phyloP scores from a whole-genome alignment of 2,888 invertebrate species.

The Nephrotoma appendiculata region DNA sequence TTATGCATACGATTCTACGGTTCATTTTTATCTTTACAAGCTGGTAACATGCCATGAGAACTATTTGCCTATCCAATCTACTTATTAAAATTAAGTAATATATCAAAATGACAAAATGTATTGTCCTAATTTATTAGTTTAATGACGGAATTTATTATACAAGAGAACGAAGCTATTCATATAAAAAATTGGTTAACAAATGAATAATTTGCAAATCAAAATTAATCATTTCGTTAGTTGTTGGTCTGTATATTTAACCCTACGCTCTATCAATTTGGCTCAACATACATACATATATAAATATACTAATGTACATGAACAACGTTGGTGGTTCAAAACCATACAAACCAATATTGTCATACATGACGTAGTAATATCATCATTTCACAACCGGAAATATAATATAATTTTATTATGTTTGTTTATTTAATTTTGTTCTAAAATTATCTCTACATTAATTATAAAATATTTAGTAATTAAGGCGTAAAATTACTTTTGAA shows the following conservation, averaged over 20 bases:
- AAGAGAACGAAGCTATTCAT: no score
- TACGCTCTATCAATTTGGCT: background rate
- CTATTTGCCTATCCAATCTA: no score
- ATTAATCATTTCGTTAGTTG: background rate
- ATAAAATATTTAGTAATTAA: background rate
- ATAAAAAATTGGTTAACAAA: background rate
- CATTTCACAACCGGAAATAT: background rate
- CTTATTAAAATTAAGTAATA: no score
- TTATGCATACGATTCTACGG: no score
- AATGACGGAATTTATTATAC: no score
- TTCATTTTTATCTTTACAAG: no score
- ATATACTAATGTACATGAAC: background rate
- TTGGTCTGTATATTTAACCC: background rate
- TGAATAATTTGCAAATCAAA: background rate
- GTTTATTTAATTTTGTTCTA: background rate
- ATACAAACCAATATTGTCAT: background rate
- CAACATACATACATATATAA: background rate
- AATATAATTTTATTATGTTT: background rate
- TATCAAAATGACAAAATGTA: no score
- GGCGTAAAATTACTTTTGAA: background rate
- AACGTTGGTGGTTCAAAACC: background rate
- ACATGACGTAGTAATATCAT: background rate
- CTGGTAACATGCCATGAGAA: no score
- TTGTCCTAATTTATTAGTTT: no score
- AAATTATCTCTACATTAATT: background rate